phyloP scores from a whole-genome alignment of 2,113 vertebrate genomes.

The Lepus europaeus region DNA sequence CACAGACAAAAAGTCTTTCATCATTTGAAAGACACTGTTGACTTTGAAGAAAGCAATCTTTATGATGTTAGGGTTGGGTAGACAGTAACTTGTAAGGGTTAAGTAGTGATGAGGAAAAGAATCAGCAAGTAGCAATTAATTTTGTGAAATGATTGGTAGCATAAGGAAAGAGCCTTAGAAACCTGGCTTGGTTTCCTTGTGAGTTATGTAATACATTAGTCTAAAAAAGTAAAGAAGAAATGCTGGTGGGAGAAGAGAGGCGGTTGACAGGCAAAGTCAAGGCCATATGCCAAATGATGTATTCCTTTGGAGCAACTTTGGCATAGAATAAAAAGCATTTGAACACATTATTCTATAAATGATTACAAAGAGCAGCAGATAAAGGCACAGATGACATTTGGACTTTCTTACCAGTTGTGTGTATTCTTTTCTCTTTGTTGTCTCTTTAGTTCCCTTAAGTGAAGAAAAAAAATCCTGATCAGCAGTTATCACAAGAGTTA shows the following conservation, averaged over 20 bases:
- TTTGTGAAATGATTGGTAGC: conserved; percentile 17
- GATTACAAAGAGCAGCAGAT: not conserved
- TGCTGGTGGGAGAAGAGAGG: not conserved
- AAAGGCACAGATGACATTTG: conserved; percentile 4
- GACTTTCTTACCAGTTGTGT: not conserved
- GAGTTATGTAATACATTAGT: conserved; percentile 29
- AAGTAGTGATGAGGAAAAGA: not conserved
- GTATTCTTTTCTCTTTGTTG: conserved; percentile 5
- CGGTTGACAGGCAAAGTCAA: conserved; percentile 48
- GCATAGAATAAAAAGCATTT: not conserved
- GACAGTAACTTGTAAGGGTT: not conserved
- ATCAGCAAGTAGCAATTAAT: conserved; percentile 8
- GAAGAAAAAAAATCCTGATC: conserved; percentile 27
- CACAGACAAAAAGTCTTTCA: not conserved
- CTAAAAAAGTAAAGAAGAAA: not conserved
- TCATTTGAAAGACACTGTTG: not conserved
- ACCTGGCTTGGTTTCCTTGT: not conserved
- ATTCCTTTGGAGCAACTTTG: not conserved
- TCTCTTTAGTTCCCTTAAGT: not conserved
- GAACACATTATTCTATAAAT: not conserved
- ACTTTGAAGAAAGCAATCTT: not conserved
- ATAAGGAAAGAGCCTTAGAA: conserved; percentile 16
- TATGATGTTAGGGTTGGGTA: not conserved
- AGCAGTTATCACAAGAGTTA: conserved; percentile 33
- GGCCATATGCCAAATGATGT: not conserved